Evolutionary conservation across 1,140 invertebrate genomes (phyloP), one percentile per base, ranked within the genome.

Genomic region (Danaus plexippus): DNA sequence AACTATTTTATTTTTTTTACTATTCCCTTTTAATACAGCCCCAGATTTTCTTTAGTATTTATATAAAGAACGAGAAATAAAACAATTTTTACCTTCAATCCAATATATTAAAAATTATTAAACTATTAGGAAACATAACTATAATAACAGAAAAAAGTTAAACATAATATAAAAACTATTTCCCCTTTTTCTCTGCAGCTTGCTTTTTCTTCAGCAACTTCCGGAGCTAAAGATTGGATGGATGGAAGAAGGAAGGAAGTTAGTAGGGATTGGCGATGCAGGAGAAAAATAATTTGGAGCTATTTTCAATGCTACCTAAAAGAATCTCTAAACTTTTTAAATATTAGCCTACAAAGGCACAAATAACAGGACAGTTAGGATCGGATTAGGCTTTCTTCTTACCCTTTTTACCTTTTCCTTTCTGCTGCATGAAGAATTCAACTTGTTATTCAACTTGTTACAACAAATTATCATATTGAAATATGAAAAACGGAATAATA

Each of bases 401-500:
- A 40, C 73, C 77, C 51, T 80, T 85, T 62, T 80, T 83, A 44
- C 61, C 73, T 66, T 73, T 82, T 52, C 74, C 79, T 71, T 84
- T 84, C 42, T 68, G 71, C 78, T 79, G 76, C 73, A 53, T 72
- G 66, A 60, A 67, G 59, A 57, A 58, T n/a, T 50, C 2, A 52
- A 57, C 22, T 45, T 49, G 44, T 48, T 9, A 58, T n/a, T 50
- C 2, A 52, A 57, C 22, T 45, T 49, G 44, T 48, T 9, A 47
- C 41, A 18, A 41, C 11, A 11, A 13, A 13, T 53, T 40, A 61
- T 13, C 54, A 48, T 44, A 54, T 57, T 32, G 7, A 32, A 32
- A 6, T 32, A 32, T 32, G 22, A 32, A 32, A 32, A 6, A 6
- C 22, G 3, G 15, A 15, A 15, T 32, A 32, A 5, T 6, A 32